Evolutionary conservation across 30 jellyfish, hydroid and myxozoan genomes (phyloP), one percentile per base, ranked within the genome.

Genomic region (Aurelia sp.): DNA sequence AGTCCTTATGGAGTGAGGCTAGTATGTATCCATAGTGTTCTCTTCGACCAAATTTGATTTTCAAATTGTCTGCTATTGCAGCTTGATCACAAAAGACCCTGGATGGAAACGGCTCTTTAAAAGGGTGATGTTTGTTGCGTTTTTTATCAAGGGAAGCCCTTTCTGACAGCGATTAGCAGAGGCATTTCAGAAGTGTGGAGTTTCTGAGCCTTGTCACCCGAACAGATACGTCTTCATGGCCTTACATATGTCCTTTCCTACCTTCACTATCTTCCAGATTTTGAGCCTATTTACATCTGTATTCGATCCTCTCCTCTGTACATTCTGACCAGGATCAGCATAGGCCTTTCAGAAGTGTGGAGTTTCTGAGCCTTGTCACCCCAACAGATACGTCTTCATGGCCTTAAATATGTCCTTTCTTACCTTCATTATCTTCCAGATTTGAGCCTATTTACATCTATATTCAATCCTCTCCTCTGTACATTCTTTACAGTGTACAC

Each of bases 401-500:
- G 24, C 24, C 33, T 59, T n/a, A 30, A 11, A 21, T 59, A 15
- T 21, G 69, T 59, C 15, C 55, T 44, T 44, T 7, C 0, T 44
- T 44, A 8, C 15, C 55, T 8, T 64, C 8, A 8, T 64, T 17
- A 64, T 64, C 20, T 17, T n/a, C 19, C 10, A 38, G 52, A 21
- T 73, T 3, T 21, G 13, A 35, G 60, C 18, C 48, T 89, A 89
- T 67, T 89, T 89, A 73, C 97, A 89, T 22, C 91, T 72, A 48
- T 79, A 80, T 52, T 89, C 92, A 5, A 80, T 67, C 16, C 82
- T 72, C 66, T 89, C 90, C 30, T 74, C 89, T 67, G 83, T 31
- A 84, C 97, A 89, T 21, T 59, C 67, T 31, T 72, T 63, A 66
- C 97, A 89, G 20, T 72, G 85, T 35, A 89, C 97, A 19, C 66